Evolutionary conservation across 1,140 invertebrate species (phyloP), one percentile per base, ranked within the genome.

Genomic region (Drosophila ogumai): DNA sequence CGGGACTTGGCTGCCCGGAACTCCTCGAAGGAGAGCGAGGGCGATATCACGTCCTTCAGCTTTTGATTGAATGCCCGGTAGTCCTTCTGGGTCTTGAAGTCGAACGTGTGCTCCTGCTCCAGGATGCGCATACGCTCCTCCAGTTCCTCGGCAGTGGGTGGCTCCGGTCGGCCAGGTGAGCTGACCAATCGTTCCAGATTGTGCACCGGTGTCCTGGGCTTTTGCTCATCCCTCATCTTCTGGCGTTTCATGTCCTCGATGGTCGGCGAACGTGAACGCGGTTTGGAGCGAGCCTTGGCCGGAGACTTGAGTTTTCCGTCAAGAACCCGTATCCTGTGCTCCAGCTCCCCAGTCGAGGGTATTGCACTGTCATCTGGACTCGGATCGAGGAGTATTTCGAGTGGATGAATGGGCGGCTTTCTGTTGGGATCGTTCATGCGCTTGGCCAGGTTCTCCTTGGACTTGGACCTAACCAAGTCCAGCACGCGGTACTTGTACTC

Each of bases 51-150:
- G 52, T 91, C 73, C 59, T 90, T 92, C 3, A 92, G 82, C 50
- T 92, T 92, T 72, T 87, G 87, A 81, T 92, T 92, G 57, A 92
- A 92, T 52, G 90, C 81, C 25, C 78, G 76, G 46, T 86, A 92
- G 55, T 90, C 75, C 47, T 92, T 91, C 36, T 92, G 91, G 25
- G 90, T 92, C 40, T 91, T 92, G n/a, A 87, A 90, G 44, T 92
- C 91, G 17, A 92, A 92, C n/a, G 64, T 44, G 7, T 92, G 81
- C 3, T 92, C 87, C 54, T 87, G 54, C 47, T 92, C 91, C 2
- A 92, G 61, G 10, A 86, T 88, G 12, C 73, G 81, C 44, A 92
- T 87, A 13, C 91, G 91, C 47, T 88, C 66, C 15, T 92, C 91
- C 13, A 92, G 61, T 12, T 92, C 77, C 3, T 75, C 84, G 22